These are phyloP conservation scores for Pelusios castaneus DNA, from an alignment of 2,113 vertebrate species.

Conservation along the genomic window DNA sequence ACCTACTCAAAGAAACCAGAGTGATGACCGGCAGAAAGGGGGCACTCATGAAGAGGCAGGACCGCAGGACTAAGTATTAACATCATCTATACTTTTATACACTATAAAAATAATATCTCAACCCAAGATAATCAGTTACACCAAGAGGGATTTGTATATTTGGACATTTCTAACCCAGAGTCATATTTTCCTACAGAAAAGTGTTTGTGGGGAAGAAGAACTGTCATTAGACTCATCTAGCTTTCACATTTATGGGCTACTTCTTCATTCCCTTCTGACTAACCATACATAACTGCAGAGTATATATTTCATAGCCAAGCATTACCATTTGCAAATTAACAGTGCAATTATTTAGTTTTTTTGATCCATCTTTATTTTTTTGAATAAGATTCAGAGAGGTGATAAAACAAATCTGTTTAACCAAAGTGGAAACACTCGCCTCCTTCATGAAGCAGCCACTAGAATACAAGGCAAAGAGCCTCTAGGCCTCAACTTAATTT, in stretches of 20 bases:
- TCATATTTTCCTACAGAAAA: background rate
- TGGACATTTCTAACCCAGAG: background rate
- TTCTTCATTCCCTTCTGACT: background rate
- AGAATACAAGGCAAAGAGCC: background rate
- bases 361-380: background rate
- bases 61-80: background rate
- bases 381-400: background rate
- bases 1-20: too few species aligned
- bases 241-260: background rate
- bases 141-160: constrained; percentile 26
- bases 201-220: background rate
- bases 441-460: background rate
- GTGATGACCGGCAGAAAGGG: too few species aligned
- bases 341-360: background rate
- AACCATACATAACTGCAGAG: background rate
- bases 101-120: constrained; percentile 8
- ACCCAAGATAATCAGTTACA: constrained; percentile 30
- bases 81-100: background rate
- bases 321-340: too few species aligned
- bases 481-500: background rate
- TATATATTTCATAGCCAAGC: background rate
- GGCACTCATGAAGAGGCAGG: too few species aligned
- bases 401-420: background rate
- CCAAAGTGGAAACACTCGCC: background rate
- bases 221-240: background rate